These are phyloP conservation scores for Erebia palarica DNA, from an alignment of 2,888 invertebrate genomes.

Conservation along the genomic window DNA sequence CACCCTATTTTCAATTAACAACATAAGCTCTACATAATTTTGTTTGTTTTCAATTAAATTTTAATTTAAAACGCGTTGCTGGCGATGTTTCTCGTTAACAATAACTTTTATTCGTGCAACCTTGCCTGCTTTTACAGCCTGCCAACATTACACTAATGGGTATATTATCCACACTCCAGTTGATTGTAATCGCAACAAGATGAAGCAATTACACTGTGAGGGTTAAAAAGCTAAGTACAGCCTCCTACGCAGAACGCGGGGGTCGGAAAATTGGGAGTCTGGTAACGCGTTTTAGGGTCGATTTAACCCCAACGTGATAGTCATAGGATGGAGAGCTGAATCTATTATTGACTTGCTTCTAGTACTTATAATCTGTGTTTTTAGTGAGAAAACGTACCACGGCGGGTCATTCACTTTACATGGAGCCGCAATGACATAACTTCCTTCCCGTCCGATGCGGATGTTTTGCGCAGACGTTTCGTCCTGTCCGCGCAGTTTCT, in stretches of 20 bases:
- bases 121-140: not conserved
- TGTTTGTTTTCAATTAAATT: conserved; percentile 10
- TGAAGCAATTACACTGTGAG: conserved; percentile 46
- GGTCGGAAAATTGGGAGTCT: conserved; percentile 61
- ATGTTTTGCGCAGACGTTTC: too few relatives aligned
- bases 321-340: conserved; percentile 22
- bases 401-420: too few relatives aligned
- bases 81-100: not conserved
- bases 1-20: not conserved
- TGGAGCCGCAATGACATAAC: too few relatives aligned
- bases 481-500: too few relatives aligned
- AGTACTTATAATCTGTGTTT: not conserved
- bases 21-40: not conserved
- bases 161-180: conserved; percentile 38
- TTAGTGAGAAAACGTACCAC: too few relatives aligned
- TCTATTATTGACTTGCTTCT: not conserved
- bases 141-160: conserved; percentile 35
- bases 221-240: conserved; percentile 51
- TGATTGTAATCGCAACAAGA: conserved; percentile 43
- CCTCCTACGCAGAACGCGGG: conserved; percentile 42
- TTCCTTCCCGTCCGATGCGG: too few relatives aligned
- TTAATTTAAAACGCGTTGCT: conserved; percentile 2
- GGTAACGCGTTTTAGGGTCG: conserved; percentile 60
- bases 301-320: conserved; percentile 52
- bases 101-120: conserved; percentile 7